Evolutionary conservation across 2,888 invertebrate species (phyloP).

Genomic region (Unio pictorum): DNA sequence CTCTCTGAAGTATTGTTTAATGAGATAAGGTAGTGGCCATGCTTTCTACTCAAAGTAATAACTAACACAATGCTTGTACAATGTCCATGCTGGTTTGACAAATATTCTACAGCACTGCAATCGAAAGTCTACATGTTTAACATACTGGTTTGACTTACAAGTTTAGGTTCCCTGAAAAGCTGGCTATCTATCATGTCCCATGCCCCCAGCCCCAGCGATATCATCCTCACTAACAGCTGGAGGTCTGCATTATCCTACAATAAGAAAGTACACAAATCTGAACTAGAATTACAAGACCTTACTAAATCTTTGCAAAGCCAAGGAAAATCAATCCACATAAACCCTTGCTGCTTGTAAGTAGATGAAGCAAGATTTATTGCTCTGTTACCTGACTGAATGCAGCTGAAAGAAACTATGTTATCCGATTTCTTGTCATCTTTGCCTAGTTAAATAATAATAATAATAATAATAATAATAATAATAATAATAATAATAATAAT

Average conservation of each 20-base stretch:
- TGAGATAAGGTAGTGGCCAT: too few relatives aligned
- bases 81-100: too few relatives aligned
- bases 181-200: slow-evolving; percentile 97
- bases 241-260: slow-evolving; percentile 87
- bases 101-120: too few relatives aligned
- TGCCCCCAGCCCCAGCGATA: slow-evolving; percentile 91
- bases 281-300: background rate
- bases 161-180: slow-evolving; percentile 91
- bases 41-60: too few relatives aligned
- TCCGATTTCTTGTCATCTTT: background rate
- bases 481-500: background rate
- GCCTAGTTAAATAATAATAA: too few relatives aligned
- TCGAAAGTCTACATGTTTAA: too few relatives aligned
- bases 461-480: too few relatives aligned
- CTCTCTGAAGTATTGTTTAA: too few relatives aligned
- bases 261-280: slow-evolving; percentile 1
- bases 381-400: too few relatives aligned
- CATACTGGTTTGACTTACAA: slow-evolving; percentile 70
- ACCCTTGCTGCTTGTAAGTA: too few relatives aligned
- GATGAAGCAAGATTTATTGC: too few relatives aligned
- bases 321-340: background rate
- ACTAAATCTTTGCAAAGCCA: background rate
- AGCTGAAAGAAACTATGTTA: background rate
- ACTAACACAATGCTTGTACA: too few relatives aligned
- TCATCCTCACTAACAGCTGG: slow-evolving; percentile 89